Percentiles rank a stretch among this genome's conserved stretches.
These are phyloP conservation scores for Actinia tenebrosa DNA, from an alignment of 64 coral and sea anemone species.

Conservation along the genomic window DNA sequence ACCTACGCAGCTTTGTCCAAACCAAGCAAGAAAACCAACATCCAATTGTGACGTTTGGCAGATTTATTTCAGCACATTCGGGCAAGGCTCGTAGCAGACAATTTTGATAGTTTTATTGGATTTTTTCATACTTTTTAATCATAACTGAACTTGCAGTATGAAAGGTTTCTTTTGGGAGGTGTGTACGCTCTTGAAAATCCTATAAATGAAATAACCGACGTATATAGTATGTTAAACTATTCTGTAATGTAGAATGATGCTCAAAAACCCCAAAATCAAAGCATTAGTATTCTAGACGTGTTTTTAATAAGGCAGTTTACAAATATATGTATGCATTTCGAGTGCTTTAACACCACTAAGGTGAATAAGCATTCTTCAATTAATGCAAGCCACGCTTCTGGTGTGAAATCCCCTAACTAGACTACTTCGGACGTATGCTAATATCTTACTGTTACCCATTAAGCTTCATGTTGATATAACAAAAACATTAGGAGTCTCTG, in stretches of 20 bases:
- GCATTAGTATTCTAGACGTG: background rate
- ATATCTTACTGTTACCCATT: too few relatives aligned
- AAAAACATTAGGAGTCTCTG: background rate
- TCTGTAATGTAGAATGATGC: too few relatives aligned
- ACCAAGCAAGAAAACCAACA: background rate
- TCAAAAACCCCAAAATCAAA: background rate
- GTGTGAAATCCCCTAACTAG: background rate
- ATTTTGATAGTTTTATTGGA: background rate
- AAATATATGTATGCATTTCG: background rate
- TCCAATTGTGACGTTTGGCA: background rate
- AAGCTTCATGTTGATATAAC: too few relatives aligned
- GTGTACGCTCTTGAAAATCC: background rate
- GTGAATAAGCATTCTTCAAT: background rate
- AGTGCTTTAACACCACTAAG: constrained; percentile 7
- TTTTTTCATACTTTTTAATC: background rate
- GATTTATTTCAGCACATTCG: background rate
- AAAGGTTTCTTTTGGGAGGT: background rate
- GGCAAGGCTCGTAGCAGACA: background rate
- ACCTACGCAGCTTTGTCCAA: background rate
- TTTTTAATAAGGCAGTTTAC: background rate
- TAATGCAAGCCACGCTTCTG: background rate
- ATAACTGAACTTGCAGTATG: background rate
- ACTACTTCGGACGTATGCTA: background rate
- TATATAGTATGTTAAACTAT: background rate
- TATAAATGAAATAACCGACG: background rate